These are phyloP conservation scores for Columba livia DNA, from an alignment of 2,113 vertebrate species.

Conservation along the genomic window DNA sequence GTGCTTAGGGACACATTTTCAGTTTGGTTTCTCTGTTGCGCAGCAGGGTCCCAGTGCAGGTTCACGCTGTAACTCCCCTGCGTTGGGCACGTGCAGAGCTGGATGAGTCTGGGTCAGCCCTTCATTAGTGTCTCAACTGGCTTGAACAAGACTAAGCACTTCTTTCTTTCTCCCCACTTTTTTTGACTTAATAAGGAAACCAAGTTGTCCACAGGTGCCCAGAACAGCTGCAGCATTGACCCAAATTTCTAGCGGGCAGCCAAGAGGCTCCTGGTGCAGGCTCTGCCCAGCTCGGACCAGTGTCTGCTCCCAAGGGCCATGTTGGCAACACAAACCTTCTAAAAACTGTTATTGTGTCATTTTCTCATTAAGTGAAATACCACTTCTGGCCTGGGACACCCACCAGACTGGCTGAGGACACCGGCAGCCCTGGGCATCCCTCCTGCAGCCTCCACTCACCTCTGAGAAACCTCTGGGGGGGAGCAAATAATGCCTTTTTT, in stretches of 20 bases:
- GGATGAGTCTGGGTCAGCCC: rapidly evolving
- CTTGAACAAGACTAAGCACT: neutral
- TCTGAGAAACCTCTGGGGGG: neutral
- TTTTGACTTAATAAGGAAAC: neutral
- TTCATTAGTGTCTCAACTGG: neutral
- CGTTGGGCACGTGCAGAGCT: rapidly evolving
- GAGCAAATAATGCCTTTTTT: too few relatives aligned
- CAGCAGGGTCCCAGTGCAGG: rapidly evolving
- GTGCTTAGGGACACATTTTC: neutral
- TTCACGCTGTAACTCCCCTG: rapidly evolving
- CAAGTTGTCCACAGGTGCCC: neutral
- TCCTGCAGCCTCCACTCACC: neutral
- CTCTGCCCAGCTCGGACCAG: neutral
- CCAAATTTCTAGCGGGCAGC: rapidly evolving
- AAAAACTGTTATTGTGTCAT: neutral
- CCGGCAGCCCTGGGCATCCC: neutral
- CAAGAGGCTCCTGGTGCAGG: neutral
- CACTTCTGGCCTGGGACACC: neutral
- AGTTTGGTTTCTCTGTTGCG: neutral
- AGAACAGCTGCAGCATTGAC: neutral
- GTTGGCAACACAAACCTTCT: too few relatives aligned
- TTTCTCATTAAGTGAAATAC: neutral
- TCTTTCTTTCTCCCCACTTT: neutral
- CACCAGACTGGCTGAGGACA: neutral
- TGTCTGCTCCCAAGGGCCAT: neutral